Conservation (phyloP, 1,140 invertebrate species). For the Formica exsecta region DNA sequence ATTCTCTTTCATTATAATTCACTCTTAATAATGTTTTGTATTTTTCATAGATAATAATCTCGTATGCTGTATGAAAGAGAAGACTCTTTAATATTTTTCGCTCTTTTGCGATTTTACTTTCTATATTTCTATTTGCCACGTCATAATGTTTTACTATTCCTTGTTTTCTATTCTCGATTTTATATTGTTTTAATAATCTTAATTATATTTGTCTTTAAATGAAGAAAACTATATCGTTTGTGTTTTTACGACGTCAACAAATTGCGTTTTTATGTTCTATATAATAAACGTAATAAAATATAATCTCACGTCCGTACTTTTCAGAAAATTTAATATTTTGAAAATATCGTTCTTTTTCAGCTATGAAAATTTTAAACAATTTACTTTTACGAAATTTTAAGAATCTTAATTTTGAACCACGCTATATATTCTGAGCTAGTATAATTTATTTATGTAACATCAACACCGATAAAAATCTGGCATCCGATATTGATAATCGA, state of each 20-base stretch:
- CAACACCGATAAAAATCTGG: conserved; percentile 6
- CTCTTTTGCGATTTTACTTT: background rate
- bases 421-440: background rate
- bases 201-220: conserved; percentile 15
- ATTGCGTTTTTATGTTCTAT: background rate
- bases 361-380: background rate
- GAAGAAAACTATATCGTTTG: background rate
- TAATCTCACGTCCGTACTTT: background rate
- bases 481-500: conserved; percentile 23
- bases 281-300: background rate
- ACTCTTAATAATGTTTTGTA: background rate
- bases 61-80: too few species aligned
- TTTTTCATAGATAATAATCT: background rate
- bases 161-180: background rate
- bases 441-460: background rate
- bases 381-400: background rate
- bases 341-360: background rate
- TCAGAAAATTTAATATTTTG: conserved; percentile 3
- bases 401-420: background rate
- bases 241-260: background rate
- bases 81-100: background rate
- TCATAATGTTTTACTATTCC: background rate
- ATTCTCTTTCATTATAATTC: background rate
- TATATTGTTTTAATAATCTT: conserved; percentile 6
- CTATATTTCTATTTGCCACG: background rate